Conservation (phyloP, 2,113 vertebrate genomes). For the Bostrychus sinensis region DNA sequence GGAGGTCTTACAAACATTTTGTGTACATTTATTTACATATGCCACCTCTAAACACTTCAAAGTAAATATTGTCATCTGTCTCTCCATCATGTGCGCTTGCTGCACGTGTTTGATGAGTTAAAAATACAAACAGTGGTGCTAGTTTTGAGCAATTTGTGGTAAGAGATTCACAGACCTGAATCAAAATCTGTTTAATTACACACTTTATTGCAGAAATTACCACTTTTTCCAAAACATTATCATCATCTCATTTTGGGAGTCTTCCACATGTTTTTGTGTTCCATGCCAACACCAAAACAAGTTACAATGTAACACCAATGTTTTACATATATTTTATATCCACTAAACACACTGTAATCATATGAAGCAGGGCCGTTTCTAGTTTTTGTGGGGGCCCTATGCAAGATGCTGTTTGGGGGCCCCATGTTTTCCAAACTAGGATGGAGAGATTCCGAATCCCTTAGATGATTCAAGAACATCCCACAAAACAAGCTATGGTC, state of each 20-base stretch:
- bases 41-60: not conserved
- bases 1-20: constrained; percentile 8
- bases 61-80: not conserved
- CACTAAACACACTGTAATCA: not conserved
- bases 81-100: not conserved
- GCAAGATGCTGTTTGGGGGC: too few relatives aligned
- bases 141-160: constrained; percentile 43
- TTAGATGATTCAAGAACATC: too few relatives aligned
- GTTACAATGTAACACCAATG: not conserved
- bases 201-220: constrained; percentile 16
- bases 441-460: too few relatives aligned
- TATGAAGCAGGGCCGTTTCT: too few relatives aligned
- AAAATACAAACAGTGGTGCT: constrained; percentile 26
- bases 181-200: constrained; percentile 40
- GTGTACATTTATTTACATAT: not conserved
- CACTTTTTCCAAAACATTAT: constrained; percentile 27
- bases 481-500: too few relatives aligned
- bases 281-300: not conserved
- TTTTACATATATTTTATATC: not conserved
- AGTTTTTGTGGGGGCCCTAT: too few relatives aligned
- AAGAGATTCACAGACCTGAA: constrained; percentile 20
- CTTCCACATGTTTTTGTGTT: constrained; percentile 24
- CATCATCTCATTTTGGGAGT: constrained; percentile 28
- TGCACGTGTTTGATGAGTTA: constrained; percentile 1
- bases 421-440: too few relatives aligned